Evolutionary conservation across 2,888 invertebrate species (phyloP), one percentile per base, ranked within the genome.

Genomic region (Gandaritis pyraliata): DNA sequence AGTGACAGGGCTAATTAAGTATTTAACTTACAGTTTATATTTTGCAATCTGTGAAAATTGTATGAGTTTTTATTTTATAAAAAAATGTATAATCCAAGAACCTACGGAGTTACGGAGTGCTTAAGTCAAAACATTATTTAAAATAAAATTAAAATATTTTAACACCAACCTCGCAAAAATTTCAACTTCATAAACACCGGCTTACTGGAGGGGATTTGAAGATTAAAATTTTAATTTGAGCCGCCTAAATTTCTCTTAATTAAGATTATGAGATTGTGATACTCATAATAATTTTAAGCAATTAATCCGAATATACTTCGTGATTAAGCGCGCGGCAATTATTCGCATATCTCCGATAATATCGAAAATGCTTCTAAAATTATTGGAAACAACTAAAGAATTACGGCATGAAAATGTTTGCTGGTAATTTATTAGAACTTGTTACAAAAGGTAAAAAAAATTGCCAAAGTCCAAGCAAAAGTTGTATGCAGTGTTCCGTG

Each of bases 191-290:
- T 77, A 80, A 80, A 75, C 78, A 77, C 75, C 70, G 72, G 72
- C 72, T 73, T 74, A 68, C 75, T 72, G 73, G 66, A 69, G 73
- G 72, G 73, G 86, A 85, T 88, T 88, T 86, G 73, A 74, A 83
- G 85, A 87, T 90, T 88, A 86, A 87, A 88, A 86, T 86, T 86
- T 87, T 83, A 87, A 89, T 87, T 87, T 85, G 80, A 82, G 75
- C 82, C 82, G 80, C 74, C 82, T 80, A 79, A 87, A 89, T 81
- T 87, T 84, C 83, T 86, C 86, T 85, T 87, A 88, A 91, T 91
- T 90, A 88, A 88, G 87, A 90, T 91, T 88, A 89, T 83, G 80
- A 85, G 86, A 90, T 90, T 87, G 88, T 88, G 86, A 87, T 90
- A 88, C 89, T 89, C 84, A 82, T 87, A 83, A 89, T 86, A 85